A percentile compares a stretch with the other conserved stretches of the same genome.
Conservation (phyloP, 2,888 invertebrate genomes). For the Epinotia nisella region DNA sequence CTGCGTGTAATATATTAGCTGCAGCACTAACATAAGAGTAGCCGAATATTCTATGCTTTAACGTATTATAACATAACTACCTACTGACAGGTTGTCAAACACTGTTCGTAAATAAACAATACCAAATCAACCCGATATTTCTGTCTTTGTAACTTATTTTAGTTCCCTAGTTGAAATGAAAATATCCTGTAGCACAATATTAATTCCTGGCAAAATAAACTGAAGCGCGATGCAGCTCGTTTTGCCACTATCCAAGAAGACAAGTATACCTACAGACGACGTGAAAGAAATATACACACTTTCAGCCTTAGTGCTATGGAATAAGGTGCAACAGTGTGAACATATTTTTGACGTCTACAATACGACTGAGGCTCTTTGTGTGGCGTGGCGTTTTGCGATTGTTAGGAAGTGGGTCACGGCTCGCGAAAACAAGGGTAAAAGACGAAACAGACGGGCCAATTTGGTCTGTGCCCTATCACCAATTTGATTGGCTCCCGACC, state of each 20-base stretch:
- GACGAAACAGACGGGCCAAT: neutral
- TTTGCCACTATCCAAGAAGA: neutral
- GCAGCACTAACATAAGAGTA: no score
- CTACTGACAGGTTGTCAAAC: no score
- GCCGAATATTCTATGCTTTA: no score
- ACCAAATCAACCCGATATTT: no score
- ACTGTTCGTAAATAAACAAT: no score
- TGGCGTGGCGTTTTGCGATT: neutral
- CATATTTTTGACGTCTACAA: neutral
- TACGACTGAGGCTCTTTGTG: neutral
- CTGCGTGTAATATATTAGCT: no score
- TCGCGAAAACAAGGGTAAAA: neutral
- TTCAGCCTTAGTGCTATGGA: neutral
- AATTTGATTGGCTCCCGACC: neutral
- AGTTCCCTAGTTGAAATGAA: neutral
- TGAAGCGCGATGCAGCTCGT: neutral
- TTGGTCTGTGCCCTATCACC: neutral
- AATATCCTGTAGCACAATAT: neutral
- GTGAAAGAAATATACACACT: neutral
- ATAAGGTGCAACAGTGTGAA: neutral
- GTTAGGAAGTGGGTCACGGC: slow-evolving; percentile 7
- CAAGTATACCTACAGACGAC: neutral
- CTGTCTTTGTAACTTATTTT: no score
- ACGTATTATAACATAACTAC: no score
- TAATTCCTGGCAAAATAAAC: neutral